Evolutionary conservation across 2,888 invertebrate genomes (phyloP).

Genomic region (Apoda limacodes): DNA sequence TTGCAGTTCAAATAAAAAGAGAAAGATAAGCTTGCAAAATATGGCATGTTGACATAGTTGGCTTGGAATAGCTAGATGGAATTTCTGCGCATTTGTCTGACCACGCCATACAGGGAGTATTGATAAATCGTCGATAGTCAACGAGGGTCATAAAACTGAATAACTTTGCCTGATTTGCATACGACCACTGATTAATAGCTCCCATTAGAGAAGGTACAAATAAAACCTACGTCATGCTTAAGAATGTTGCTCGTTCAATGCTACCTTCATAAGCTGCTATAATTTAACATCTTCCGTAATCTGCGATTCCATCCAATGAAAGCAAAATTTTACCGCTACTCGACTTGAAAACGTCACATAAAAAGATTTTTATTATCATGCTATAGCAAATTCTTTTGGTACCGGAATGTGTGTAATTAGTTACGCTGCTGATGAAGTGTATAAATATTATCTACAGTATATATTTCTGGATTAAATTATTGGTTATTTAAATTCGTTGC

Average conservation of each 20-base stretch:
- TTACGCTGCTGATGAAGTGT: too few relatives aligned
- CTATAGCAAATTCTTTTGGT: too few relatives aligned
- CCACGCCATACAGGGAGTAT: conserved; percentile 34
- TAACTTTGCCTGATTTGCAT: conserved; percentile 57
- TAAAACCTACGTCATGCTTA: conserved; percentile 29
- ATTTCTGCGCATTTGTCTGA: conserved; percentile 32
- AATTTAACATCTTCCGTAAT: conserved; percentile 37
- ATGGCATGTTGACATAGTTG: conserved; percentile 34
- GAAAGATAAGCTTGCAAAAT: conserved; percentile 35
- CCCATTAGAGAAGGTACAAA: too few relatives aligned
- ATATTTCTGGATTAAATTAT: too few relatives aligned
- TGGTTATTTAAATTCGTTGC: too few relatives aligned
- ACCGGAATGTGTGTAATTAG: too few relatives aligned
- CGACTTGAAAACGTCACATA: conserved; percentile 45
- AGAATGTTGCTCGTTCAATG: conserved; percentile 48
- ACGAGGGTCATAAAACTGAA: too few relatives aligned
- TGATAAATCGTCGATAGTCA: conserved; percentile 42
- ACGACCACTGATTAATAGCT: conserved; percentile 40
- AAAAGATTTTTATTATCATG: too few relatives aligned
- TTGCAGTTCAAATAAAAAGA: conserved; percentile 20
- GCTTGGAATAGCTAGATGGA: conserved; percentile 30
- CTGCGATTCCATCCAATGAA: conserved; percentile 39
- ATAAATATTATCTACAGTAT: too few relatives aligned
- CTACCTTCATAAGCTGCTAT: conserved; percentile 42
- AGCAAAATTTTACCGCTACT: conserved; percentile 43